Base-by-base conservation (phyloP, 1,140 invertebrate genomes). In the Papilio dardanus region DNA sequence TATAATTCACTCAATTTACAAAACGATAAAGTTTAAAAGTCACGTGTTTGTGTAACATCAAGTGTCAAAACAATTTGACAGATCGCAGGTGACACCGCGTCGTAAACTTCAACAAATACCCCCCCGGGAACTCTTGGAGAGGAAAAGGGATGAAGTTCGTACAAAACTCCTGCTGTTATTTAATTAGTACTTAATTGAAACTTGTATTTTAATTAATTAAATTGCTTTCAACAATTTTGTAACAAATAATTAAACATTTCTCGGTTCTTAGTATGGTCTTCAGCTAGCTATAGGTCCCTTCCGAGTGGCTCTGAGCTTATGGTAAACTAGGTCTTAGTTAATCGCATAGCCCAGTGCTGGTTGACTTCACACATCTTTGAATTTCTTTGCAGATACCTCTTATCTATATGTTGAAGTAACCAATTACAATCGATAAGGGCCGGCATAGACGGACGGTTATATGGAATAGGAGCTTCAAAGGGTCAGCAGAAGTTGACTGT, bases 131-230 rank as follows among this genome's bases (percentile, higher is more conserved):
- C 31, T 5, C 16, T 24, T 68, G 3, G 19, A 40, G 62, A n/a
- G 35, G 66, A 19, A 37, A 68, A 68, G 33, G 67, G 67, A 37
- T 69, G 7, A 24, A 69, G 33, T 69, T 69, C 33, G 42, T 35
- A 40, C 31, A 37, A 40, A 69, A 69, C 67, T 69, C 33, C 8
- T 0, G 10, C 33, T 19, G 65, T 69, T 69, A 69, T 69, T 69
- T 69, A 69, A 69, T 69, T 40, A 69, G 16, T 19, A 28, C 12
- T 19, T 40, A 69, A 69, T 69, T 21, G 67, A 19, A 69, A 69
- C 19, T 69, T 69, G 35, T 40, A 69, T 69, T 69, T 42, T 42
- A 69, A 69, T 69, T 69, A 69, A 28, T 69, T 19, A 16, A 37
- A 68, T 68, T 68, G 21, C 35, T 21, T 24, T 33, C 10, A 69